phyloP scores from a whole-genome alignment of 2,888 invertebrate genomes.

The Theretra japonica region DNA sequence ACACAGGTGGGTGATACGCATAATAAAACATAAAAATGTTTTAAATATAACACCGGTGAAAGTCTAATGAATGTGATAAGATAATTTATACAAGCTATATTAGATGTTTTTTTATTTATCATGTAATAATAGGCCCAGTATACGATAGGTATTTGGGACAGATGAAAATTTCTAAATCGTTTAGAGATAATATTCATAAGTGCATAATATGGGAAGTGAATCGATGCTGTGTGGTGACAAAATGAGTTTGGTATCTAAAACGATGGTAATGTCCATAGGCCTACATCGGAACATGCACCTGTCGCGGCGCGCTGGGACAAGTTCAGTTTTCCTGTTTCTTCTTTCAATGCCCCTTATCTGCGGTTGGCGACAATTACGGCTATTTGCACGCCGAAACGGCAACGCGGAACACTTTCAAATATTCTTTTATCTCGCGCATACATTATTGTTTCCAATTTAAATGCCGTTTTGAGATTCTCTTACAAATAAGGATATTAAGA shows the following conservation, averaged over 20 bases:
- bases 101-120: constrained; percentile 52
- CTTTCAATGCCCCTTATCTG: constrained; percentile 18
- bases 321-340: constrained; percentile 5
- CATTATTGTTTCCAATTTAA: constrained; percentile 15
- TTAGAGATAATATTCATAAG: constrained; percentile 30
- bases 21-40: constrained; percentile 44
- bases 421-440: constrained; percentile 9
- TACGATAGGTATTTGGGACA: constrained; percentile 33
- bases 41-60: constrained; percentile 61
- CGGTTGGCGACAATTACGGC: constrained; percentile 9
- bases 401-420: constrained; percentile 18
- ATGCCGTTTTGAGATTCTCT: neutral
- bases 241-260: constrained; percentile 19
- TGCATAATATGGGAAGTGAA: constrained; percentile 21
- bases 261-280: constrained; percentile 7
- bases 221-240: constrained; percentile 10
- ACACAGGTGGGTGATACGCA: constrained; percentile 48
- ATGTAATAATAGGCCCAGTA: constrained; percentile 37
- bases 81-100: constrained; percentile 55
- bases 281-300: constrained; percentile 15
- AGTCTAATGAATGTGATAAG: constrained; percentile 65
- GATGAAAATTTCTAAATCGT: constrained; percentile 31
- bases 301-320: neutral
- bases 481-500: neutral
- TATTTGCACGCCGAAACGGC: constrained; percentile 9